Evolutionary conservation across 30 jellyfish, hydroid and myxozoan genomes (phyloP).

Genomic region (Turritopsis rubra): DNA sequence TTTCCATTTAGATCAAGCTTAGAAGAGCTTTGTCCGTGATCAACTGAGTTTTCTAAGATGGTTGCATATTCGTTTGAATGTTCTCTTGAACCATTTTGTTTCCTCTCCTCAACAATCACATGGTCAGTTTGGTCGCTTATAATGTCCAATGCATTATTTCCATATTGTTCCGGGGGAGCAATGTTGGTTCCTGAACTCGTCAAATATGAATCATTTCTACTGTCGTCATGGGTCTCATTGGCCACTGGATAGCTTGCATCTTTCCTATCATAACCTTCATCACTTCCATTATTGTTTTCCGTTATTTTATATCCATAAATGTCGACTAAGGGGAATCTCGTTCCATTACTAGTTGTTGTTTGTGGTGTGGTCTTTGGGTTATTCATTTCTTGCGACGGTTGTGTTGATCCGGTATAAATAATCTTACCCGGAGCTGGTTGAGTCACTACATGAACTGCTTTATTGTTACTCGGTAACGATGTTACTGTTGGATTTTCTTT

Average conservation of each 20-base stretch:
- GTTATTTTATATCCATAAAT: background rate
- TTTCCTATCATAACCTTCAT: background rate
- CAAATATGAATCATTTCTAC: background rate
- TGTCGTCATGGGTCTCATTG: background rate
- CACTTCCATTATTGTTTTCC: background rate
- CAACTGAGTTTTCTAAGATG: conserved; percentile 45
- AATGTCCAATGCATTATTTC: conserved; percentile 63
- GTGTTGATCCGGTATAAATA: background rate
- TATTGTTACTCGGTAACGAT: background rate
- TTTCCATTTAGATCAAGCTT: conserved; percentile 59
- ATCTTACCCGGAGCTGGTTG: background rate
- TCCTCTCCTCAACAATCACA: conserved; percentile 44
- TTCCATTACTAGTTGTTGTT: background rate
- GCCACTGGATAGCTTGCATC: background rate
- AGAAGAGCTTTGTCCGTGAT: conserved; percentile 39
- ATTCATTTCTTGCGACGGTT: background rate
- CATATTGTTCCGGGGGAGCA: background rate
- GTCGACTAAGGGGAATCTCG: background rate
- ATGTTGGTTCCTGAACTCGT: background rate
- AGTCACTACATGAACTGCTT: background rate
- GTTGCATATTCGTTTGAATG: conserved; percentile 39
- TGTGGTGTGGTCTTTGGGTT: background rate
- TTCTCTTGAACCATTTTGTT: conserved; percentile 54
- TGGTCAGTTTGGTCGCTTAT: conserved; percentile 53
- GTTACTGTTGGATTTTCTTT: background rate